Base-by-base conservation (phyloP, 2,888 invertebrate species). In the Euclidia mi region DNA sequence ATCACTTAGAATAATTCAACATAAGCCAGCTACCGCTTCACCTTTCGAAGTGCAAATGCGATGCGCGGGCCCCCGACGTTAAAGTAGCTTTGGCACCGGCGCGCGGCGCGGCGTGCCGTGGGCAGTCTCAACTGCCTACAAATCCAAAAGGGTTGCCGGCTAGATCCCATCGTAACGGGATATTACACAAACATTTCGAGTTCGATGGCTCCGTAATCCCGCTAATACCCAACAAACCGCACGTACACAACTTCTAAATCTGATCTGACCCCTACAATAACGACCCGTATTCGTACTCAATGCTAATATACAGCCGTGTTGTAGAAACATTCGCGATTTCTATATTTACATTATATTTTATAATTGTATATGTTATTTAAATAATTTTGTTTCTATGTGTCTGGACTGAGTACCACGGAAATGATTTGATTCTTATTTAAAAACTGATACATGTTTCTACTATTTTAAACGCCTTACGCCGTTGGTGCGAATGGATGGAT, bases 141-240 rank as follows among this genome's bases (percentile, higher is more conserved):
- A 76, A 76, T 71, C 79, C 70, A 63, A 71, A 75, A 76, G 69
- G 78, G 76, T 69, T 74, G 55, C 71, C 70, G 47, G 44, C 60
- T 65, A 65, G 71, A 71, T 68, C 71, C 75, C 65, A 64, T 57
- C 63, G 70, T 74, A 73, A 70, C 71, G 68, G 78, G 71, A 75
- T 71, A 76, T 81, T 78, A 62, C 74, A 68, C 83, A 78, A 85
- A 83, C 79, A 83, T 81, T 80, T 72, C 72, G 60, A 72, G 76
- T 79, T 82, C 76, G 77, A 75, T 76, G 79, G 72, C 74, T 69
- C 61, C 66, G 77, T 84, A 84, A 85, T 80, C 79, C 77, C 67
- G 62, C 77, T 85, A 83, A 84, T 84, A 81, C 83, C 79, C 76
- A 71, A 71, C 76, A 75, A 82, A 83, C 83, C 83, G 71, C 85